Evolutionary conservation across 2,797 vertebrate species (phyloP).

Genomic region (Tauraco hartlaubi): DNA sequence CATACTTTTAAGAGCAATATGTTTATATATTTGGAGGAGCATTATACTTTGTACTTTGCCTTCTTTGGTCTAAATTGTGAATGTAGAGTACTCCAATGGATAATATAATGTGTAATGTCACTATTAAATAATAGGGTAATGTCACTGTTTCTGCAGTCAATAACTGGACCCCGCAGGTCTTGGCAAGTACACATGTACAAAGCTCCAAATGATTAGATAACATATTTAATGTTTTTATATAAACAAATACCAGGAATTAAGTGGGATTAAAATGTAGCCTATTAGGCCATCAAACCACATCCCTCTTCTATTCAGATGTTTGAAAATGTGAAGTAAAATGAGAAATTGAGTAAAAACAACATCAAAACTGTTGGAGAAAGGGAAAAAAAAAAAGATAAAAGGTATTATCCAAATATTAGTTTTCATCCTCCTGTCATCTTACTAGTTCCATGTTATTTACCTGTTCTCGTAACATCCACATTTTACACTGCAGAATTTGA

Average conservation of each 20-base stretch:
- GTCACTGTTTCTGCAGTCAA: neutral
- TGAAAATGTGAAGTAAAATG: neutral
- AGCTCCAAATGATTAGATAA: neutral
- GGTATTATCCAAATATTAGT: neutral
- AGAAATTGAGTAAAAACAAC: neutral
- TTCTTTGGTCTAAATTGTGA: neutral
- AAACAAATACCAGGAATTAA: neutral
- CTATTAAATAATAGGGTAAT: neutral
- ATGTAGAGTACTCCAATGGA: neutral
- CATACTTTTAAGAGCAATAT: neutral
- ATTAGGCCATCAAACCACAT: neutral
- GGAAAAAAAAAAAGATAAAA: rapidly evolving
- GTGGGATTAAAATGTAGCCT: conserved; percentile 1
- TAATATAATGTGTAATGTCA: neutral
- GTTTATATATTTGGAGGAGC: neutral
- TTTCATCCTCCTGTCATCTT: neutral
- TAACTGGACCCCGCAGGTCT: neutral
- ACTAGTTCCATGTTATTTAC: neutral
- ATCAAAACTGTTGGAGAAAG: neutral
- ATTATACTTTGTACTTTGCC: neutral
- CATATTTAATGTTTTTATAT: neutral
- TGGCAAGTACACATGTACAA: neutral
- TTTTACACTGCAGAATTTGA: neutral
- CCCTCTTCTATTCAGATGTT: neutral
- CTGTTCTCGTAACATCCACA: neutral